phyloP scores from a whole-genome alignment of 2,888 invertebrate genomes.

The Tuberolachnus salignus region DNA sequence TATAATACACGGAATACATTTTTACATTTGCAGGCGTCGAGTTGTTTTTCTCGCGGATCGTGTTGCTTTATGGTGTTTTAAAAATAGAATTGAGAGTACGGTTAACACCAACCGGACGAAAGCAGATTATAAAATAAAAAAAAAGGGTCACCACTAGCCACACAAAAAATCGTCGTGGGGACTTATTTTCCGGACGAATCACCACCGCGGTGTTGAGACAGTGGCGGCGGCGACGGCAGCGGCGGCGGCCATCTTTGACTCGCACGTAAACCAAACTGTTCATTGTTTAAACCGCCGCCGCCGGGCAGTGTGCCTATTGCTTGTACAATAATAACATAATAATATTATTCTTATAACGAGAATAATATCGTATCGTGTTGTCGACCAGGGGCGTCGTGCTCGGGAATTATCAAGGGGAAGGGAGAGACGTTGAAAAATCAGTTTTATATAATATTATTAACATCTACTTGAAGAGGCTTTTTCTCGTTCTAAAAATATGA shows the following conservation, averaged over 20 bases:
- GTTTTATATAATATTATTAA: no score
- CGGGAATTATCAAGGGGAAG: no score
- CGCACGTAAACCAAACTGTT: slow-evolving; percentile 9
- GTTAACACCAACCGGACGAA: not conserved
- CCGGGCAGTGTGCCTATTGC: not conserved
- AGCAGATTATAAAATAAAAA: not conserved
- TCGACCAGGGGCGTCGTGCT: not conserved
- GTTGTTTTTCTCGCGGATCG: not conserved
- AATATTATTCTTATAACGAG: not conserved
- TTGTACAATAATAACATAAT: not conserved
- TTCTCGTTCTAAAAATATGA: no score
- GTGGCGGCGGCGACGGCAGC: not conserved
- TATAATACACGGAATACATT: not conserved
- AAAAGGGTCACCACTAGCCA: slow-evolving; percentile 23
- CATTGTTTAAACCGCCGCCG: slow-evolving; percentile 22
- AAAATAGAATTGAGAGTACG: not conserved
- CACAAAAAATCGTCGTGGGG: slow-evolving; percentile 10
- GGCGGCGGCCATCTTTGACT: slow-evolving; percentile 23
- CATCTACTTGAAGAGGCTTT: no score
- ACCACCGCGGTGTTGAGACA: not conserved
- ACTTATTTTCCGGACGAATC: slow-evolving; percentile 23
- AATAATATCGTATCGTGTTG: not conserved
- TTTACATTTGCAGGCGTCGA: no score
- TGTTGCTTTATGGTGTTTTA: slow-evolving; percentile 5
- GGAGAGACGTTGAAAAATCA: no score